These are phyloP conservation scores for Philonicus albiceps DNA, from an alignment of 2,888 invertebrate genomes.

Conservation along the genomic window DNA sequence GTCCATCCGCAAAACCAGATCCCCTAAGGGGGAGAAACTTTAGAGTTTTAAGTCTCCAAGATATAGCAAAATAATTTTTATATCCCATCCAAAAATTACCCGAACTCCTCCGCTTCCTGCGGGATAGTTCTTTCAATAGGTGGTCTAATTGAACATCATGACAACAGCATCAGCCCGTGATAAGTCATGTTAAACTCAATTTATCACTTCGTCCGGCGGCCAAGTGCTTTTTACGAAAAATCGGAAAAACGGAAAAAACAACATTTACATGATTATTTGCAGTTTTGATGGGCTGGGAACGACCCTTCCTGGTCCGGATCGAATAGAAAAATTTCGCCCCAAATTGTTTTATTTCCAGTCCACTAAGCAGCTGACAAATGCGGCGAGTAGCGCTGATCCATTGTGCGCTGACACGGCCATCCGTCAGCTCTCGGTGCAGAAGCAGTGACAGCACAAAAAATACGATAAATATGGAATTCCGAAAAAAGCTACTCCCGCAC, in stretches of 20 bases:
- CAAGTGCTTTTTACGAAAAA: slow-evolving; percentile 27
- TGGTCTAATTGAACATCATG: slow-evolving; percentile 19
- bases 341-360: slow-evolving; percentile 49
- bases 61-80: not conserved
- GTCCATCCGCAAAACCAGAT: slow-evolving; percentile 32
- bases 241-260: slow-evolving; percentile 44
- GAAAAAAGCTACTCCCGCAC: slow-evolving; percentile 35
- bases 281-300: slow-evolving; percentile 35
- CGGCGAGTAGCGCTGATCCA: slow-evolving; percentile 17
- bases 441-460: slow-evolving; percentile 37
- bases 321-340: slow-evolving; percentile 37
- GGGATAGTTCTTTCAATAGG: not conserved
- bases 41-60: slow-evolving; percentile 17
- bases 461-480: slow-evolving; percentile 44
- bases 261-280: slow-evolving; percentile 50
- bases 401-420: slow-evolving; percentile 43
- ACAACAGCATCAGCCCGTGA: slow-evolving; percentile 40
- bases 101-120: not conserved
- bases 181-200: slow-evolving; percentile 45
- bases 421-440: slow-evolving; percentile 37
- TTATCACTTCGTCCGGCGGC: slow-evolving; percentile 42
- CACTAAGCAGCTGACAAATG: slow-evolving; percentile 49
- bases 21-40: not conserved
- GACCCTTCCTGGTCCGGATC: not conserved
- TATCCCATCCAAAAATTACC: not conserved